phyloP scores from a whole-genome alignment of 1,140 invertebrate species.

The Sarcophaga bullata region DNA sequence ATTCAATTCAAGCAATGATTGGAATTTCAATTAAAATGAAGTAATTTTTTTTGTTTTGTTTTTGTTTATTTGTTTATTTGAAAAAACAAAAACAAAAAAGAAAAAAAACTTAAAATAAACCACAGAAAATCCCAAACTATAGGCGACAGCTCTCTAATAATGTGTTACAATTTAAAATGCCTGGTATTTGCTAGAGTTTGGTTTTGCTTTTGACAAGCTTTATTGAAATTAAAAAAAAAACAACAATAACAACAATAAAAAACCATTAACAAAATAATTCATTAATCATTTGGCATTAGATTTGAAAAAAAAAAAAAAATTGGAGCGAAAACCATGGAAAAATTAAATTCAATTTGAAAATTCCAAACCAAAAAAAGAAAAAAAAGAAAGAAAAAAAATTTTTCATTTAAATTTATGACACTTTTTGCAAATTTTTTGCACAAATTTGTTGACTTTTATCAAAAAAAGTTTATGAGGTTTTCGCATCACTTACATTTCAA shows the following conservation, averaged over 20 bases:
- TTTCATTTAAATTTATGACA: conserved; percentile 12
- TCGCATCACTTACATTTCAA: neutral
- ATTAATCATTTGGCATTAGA: neutral
- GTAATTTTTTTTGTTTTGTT: too few species aligned
- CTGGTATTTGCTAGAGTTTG: neutral
- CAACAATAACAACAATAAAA: neutral
- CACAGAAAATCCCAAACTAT: neutral
- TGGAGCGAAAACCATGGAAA: neutral
- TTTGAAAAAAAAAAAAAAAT: neutral
- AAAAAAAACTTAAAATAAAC: conserved; percentile 12
- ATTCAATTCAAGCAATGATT: neutral
- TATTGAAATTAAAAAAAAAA: neutral
- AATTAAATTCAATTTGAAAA: too few species aligned
- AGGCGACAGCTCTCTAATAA: neutral
- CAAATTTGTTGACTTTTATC: neutral
- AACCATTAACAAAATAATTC: neutral
- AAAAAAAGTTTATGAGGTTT: conserved; percentile 1
- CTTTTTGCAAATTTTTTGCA: neutral
- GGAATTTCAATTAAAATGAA: conserved; percentile 12
- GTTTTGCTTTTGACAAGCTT: neutral
- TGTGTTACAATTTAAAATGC: conserved; percentile 15
- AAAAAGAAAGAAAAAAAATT: neutral
- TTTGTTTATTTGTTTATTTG: neutral
- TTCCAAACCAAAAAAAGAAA: neutral
- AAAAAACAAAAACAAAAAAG: too few species aligned